Base-by-base conservation (phyloP, 2,888 invertebrate species). In the Dastarcus helophoroides region DNA sequence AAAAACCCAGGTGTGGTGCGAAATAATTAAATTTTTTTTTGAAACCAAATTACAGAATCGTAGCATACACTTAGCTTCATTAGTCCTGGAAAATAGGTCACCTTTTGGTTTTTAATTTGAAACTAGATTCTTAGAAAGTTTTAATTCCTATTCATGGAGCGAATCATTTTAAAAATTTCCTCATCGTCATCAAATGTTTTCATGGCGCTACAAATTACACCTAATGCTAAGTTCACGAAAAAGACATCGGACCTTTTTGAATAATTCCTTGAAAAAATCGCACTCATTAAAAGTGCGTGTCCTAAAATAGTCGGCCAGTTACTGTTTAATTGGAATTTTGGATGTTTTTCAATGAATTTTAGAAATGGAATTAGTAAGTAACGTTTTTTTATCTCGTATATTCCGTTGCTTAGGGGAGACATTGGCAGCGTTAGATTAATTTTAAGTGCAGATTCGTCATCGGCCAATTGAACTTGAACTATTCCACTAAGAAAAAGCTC, bases 351-450 rank as follows among this genome's bases (percentile, higher is more conserved):
- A 17, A 17, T n/a, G 19, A 17, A 17, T 17, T 17, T 17, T 17
- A 17, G n/a, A 17, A 17, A 17, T 17, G 19, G 19, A 6, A 17
- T 7, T 17, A 17, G 19, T 6, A 17, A 7, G 19, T 17, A 17
- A 17, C 19, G 19, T 17, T 17, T 17, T 17, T 17, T 17, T 7
- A 17, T 17, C 19, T 17, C 19, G 19, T 17, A 17, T 17, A 17
- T n/a, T 17, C 6, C 19, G 6, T 17, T 17, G 19, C 19, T 17
- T 6, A 17, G 6, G 6, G n/a, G n/a, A 17, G 6, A 7, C n/a
- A 7, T 17, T n/a, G 19, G 19, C n/a, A 17, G n/a, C n/a, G 19
- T 7, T 7, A 17, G n/a, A 17, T 17, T n/a, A 7, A 17, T 17
- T 17, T n/a, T 17, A 7, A 17, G n/a, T n/a, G 19, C n/a, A 17